Conservation (phyloP, 2,888 invertebrate genomes). For the Griposia aprilina region DNA sequence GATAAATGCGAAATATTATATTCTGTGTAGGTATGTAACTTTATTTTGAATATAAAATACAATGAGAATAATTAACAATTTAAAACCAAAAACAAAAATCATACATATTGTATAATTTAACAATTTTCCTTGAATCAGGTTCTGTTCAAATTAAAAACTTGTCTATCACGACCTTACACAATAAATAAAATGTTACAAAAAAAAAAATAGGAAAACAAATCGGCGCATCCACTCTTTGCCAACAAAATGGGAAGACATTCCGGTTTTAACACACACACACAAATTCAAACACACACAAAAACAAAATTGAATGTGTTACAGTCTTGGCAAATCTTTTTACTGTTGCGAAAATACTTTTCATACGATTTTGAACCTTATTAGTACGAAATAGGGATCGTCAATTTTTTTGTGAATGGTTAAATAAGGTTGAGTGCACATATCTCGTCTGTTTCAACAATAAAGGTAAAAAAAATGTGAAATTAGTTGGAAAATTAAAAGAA, state of each 20-base stretch:
- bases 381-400: rapidly evolving
- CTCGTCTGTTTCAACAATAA: conserved; percentile 35
- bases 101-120: background rate
- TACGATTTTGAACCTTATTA: conserved; percentile 1
- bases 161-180: conserved; percentile 22
- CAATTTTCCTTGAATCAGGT: background rate
- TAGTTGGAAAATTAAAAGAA: conserved; percentile 1
- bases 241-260: conserved; percentile 74
- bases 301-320: conserved; percentile 55
- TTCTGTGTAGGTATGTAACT: background rate
- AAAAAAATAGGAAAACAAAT: background rate
- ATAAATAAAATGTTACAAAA: background rate
- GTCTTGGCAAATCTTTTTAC: conserved; percentile 35
- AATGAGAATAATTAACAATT: background rate
- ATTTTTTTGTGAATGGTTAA: background rate
- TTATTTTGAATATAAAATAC: conserved; percentile 6
- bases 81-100: background rate
- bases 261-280: conserved; percentile 65
- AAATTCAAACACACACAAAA: conserved; percentile 35
- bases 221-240: conserved; percentile 49
- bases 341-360: background rate
- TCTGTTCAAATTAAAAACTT: background rate
- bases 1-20: too few relatives aligned
- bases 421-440: conserved; percentile 35
- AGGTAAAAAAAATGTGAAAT: conserved; percentile 36